Percentiles rank a stretch among this genome's conserved stretches.
phyloP scores from a whole-genome alignment of 2,888 invertebrate species.

The Tupiocoris notatus region DNA sequence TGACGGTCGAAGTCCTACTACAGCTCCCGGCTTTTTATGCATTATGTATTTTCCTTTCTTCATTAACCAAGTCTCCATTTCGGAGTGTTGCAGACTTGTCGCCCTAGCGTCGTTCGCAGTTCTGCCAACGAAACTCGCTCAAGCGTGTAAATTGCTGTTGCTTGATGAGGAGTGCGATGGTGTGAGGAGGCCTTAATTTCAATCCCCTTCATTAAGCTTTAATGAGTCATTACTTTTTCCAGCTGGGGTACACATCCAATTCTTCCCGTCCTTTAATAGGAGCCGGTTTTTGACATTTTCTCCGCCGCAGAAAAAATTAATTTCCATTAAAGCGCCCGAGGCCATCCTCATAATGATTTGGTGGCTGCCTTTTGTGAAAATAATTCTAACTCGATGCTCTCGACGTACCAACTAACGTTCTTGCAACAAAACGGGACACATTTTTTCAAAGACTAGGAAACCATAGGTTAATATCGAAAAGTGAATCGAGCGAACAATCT shows the following conservation, averaged over 20 bases:
- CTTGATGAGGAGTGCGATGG: conserved; percentile 24
- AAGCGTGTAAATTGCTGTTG: conserved; percentile 32
- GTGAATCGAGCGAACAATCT: too few relatives aligned
- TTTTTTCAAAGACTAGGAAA: too few relatives aligned
- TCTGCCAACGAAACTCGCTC: neutral
- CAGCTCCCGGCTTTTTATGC: conserved; percentile 13
- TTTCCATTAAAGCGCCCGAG: neutral
- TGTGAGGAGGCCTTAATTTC: conserved; percentile 14
- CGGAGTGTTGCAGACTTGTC: too few relatives aligned
- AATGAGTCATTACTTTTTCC: conserved; percentile 23
- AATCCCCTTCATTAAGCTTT: conserved; percentile 37
- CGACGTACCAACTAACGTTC: too few relatives aligned
- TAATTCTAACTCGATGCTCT: too few relatives aligned
- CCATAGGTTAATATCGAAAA: too few relatives aligned
- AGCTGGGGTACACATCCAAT: neutral
- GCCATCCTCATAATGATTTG: neutral
- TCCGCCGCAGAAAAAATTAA: neutral
- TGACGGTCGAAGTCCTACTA: neutral
- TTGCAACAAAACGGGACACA: too few relatives aligned
- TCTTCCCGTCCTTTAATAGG: neutral
- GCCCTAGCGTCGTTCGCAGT: neutral
- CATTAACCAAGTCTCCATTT: conserved; percentile 26
- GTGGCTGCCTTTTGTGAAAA: neutral
- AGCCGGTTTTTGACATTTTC: neutral
- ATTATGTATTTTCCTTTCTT: conserved; percentile 38